A percentile compares a stretch with the other conserved stretches of the same genome.
Conservation (phyloP, 2,888 invertebrate species). For the Dasypolia templi region DNA sequence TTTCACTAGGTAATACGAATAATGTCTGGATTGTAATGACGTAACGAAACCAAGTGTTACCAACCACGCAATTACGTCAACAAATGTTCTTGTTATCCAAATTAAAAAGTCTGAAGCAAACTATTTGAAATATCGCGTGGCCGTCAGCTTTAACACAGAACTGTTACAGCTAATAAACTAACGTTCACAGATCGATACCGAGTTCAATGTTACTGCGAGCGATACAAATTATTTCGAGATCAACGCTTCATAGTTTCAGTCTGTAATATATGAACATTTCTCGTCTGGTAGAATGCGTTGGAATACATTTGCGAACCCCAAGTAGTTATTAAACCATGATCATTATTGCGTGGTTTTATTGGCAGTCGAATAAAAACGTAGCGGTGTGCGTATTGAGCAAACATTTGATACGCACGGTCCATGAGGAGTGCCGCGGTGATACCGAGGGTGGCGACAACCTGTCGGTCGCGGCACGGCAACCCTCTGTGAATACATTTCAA, state of each 20-base stretch:
- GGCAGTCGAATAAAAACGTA: slow-evolving; percentile 71
- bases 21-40: background rate
- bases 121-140: slow-evolving; percentile 47
- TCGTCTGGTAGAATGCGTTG: slow-evolving; percentile 68
- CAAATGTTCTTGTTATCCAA: slow-evolving; percentile 27
- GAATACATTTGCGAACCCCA: slow-evolving; percentile 73
- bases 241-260: slow-evolving; percentile 18
- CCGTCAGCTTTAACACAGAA: slow-evolving; percentile 43
- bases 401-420: slow-evolving; percentile 65
- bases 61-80: slow-evolving; percentile 47
- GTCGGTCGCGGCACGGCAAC: slow-evolving; percentile 71
- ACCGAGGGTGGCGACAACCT: slow-evolving; percentile 74
- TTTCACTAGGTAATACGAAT: background rate
- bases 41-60: slow-evolving; percentile 31
- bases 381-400: slow-evolving; percentile 76
- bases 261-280: slow-evolving; percentile 15
- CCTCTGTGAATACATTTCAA: slow-evolving; percentile 61
- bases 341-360: slow-evolving; percentile 75
- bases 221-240: slow-evolving; percentile 32
- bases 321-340: slow-evolving; percentile 72
- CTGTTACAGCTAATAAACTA: slow-evolving; percentile 44
- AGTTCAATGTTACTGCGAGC: slow-evolving; percentile 54
- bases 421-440: slow-evolving; percentile 59
- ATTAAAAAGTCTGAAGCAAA: slow-evolving; percentile 51
- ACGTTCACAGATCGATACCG: slow-evolving; percentile 48